These are phyloP conservation scores for Harpalus rufipes DNA, from an alignment of 2,888 invertebrate genomes.

Conservation along the genomic window DNA sequence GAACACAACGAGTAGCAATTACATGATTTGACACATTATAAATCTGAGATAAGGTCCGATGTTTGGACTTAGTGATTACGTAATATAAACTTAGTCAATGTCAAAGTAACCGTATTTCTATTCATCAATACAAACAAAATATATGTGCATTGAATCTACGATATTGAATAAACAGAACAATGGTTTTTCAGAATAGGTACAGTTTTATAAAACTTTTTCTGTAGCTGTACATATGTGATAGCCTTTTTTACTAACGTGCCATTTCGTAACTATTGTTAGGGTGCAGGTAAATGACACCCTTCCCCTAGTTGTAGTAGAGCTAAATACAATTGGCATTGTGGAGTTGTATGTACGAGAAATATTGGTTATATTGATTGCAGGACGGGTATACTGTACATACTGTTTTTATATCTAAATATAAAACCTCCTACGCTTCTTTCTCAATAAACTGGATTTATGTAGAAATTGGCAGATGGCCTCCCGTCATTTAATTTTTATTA, in stretches of 20 bases:
- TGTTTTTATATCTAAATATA: conserved; percentile 33
- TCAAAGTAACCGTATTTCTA: conserved; percentile 13
- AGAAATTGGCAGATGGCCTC: background rate
- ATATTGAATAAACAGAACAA: background rate
- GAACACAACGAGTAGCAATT: background rate
- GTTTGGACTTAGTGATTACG: conserved; percentile 19
- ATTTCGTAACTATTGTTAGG: conserved; percentile 17
- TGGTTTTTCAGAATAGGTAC: background rate
- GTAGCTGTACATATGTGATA: background rate
- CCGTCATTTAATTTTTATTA: too few relatives aligned
- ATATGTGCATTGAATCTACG: background rate
- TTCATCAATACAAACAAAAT: background rate
- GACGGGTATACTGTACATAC: background rate
- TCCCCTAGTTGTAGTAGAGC: background rate
- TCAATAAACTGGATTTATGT: background rate
- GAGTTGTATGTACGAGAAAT: conserved; percentile 13
- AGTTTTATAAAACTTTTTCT: conserved; percentile 13
- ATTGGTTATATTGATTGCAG: conserved; percentile 33
- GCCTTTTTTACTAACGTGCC: conserved; percentile 10
- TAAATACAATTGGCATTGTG: conserved; percentile 3
- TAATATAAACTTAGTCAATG: conserved; percentile 1
- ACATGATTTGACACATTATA: background rate
- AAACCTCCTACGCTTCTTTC: background rate
- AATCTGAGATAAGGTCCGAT: conserved; percentile 16
- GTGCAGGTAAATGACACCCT: conserved; percentile 16